phyloP scores from a whole-genome alignment of 2,113 vertebrate species.

The Corythoichthys intestinalis region DNA sequence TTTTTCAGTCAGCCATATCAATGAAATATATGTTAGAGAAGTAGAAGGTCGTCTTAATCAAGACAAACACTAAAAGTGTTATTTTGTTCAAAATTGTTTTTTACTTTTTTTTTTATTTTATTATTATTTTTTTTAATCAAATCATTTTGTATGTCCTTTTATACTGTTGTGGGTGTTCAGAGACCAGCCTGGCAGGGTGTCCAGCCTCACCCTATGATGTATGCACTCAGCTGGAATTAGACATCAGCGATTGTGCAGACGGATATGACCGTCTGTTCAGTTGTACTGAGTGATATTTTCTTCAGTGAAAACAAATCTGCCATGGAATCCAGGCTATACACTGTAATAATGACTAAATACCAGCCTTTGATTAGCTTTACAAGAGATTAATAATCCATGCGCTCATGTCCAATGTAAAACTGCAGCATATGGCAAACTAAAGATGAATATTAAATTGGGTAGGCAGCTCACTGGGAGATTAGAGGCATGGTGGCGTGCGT shows the following conservation, averaged over 20 bases:
- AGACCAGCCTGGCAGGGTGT: slow-evolving; percentile 12
- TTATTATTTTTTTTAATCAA: slow-evolving; percentile 4
- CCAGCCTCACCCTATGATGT: slow-evolving; percentile 7
- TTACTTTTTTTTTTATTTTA: too few species aligned
- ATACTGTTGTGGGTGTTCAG: background rate
- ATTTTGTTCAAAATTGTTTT: too few species aligned
- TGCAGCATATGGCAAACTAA: slow-evolving; percentile 52
- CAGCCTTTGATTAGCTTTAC: slow-evolving; percentile 50
- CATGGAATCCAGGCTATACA: slow-evolving; percentile 20
- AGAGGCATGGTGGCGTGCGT: slow-evolving; percentile 32
- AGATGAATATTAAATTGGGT: slow-evolving; percentile 56
- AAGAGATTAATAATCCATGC: slow-evolving; percentile 42
- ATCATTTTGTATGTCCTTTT: slow-evolving; percentile 8
- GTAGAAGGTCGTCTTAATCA: background rate
- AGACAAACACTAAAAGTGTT: too few species aligned
- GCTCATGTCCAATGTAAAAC: slow-evolving; percentile 26
- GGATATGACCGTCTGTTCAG: slow-evolving; percentile 20
- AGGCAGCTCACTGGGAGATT: slow-evolving; percentile 48
- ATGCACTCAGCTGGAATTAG: slow-evolving; percentile 33
- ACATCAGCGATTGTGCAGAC: background rate
- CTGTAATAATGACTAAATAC: slow-evolving; percentile 23
- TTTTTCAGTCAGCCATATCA: background rate
- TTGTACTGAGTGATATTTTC: background rate
- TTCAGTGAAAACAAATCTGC: slow-evolving; percentile 2
- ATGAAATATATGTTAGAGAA: background rate